Evolutionary conservation across 2,888 invertebrate genomes (phyloP).

Genomic region (Slavum lentiscoides): DNA sequence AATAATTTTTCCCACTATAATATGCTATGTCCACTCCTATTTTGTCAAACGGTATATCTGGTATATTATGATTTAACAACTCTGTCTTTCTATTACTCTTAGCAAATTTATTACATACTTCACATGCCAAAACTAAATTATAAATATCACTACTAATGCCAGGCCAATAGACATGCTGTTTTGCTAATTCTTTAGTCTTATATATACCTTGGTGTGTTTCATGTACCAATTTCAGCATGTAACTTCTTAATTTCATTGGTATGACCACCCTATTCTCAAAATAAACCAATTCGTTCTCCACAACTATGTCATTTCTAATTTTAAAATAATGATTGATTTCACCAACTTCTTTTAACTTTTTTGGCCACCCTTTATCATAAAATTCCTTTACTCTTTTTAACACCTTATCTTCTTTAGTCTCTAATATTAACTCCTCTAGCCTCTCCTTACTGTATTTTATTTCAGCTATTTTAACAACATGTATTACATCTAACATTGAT

Average conservation of each 20-base stretch:
- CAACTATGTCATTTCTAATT: not conserved
- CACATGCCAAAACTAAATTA: no score
- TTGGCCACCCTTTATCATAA: constrained; percentile 14
- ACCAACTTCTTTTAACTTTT: constrained; percentile 9
- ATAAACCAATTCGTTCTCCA: not conserved
- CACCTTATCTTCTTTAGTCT: not conserved
- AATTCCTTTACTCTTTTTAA: constrained; percentile 8
- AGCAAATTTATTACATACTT: constrained; percentile 15
- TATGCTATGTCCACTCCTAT: constrained; percentile 43
- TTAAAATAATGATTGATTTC: not conserved
- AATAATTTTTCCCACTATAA: constrained; percentile 31
- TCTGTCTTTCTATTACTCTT: constrained; percentile 12
- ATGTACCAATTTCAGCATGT: not conserved
- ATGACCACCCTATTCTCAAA: not conserved
- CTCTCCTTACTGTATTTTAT: constrained; percentile 15
- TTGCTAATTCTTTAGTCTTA: not conserved
- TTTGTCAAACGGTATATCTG: constrained; percentile 45
- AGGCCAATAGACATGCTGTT: not conserved
- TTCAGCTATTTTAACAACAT: not conserved
- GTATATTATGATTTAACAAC: constrained; percentile 41
- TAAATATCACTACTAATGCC: no score
- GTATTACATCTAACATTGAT: constrained; percentile 8
- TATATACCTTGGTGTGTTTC: not conserved
- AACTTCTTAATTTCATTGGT: not conserved
- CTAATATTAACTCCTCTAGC: not conserved